Conservation (phyloP, 35 echinoderm and acorn worm genomes). For the Anneissia japonica region DNA sequence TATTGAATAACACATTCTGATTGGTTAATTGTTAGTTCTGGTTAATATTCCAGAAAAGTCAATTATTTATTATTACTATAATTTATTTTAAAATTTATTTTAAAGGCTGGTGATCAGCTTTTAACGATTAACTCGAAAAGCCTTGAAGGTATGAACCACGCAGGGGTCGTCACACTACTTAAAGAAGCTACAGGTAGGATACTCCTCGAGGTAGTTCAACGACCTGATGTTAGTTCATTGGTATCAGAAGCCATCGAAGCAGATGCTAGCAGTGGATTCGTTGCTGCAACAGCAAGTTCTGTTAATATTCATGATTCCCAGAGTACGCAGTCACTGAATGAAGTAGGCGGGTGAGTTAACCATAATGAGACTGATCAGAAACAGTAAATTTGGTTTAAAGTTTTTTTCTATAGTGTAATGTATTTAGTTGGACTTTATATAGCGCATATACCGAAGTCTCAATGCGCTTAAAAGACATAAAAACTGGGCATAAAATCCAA, state of each 20-base stretch:
- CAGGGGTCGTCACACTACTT: neutral
- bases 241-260: neutral
- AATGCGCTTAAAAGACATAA: too few species aligned
- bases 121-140: constrained; percentile 1
- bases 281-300: neutral
- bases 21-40: too few species aligned
- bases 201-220: neutral
- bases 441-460: too few species aligned
- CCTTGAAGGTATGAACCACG: neutral
- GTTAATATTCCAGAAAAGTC: neutral
- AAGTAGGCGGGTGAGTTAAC: neutral
- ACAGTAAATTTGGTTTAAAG: too few species aligned
- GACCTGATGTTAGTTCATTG: neutral
- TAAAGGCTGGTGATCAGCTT: neutral
- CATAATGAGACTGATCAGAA: too few species aligned
- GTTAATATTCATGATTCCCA: neutral
- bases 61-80: neutral
- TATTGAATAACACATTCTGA: too few species aligned
- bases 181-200: constrained; percentile 5
- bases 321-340: constrained; percentile 6
- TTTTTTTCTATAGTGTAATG: too few species aligned
- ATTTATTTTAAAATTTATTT: neutral
- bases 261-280: neutral
- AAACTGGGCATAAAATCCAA: too few species aligned
- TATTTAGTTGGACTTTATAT: too few species aligned